phyloP scores from a whole-genome alignment of 2,797 vertebrate species.

The Fratercula arctica region DNA sequence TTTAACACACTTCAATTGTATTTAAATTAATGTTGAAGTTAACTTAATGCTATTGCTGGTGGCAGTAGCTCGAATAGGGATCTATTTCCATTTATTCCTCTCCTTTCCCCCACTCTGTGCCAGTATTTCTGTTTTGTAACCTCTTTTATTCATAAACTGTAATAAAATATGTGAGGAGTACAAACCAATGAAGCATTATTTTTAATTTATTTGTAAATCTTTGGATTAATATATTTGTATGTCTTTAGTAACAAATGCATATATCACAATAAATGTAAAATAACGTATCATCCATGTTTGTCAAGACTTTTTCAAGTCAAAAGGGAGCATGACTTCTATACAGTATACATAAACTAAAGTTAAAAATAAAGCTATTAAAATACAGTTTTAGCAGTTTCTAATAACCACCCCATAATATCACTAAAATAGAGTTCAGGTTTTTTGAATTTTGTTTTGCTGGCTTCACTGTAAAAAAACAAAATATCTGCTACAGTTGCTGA shows the following conservation, averaged over 20 bases:
- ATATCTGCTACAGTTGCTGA: neutral
- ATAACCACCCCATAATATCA: neutral
- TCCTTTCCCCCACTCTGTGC: neutral
- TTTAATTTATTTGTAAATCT: neutral
- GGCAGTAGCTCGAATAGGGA: neutral
- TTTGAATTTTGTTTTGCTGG: neutral
- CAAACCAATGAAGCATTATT: neutral
- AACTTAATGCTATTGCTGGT: slow-evolving; percentile 1
- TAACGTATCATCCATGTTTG: fast-evolving
- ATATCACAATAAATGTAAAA: neutral
- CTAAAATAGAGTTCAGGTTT: neutral
- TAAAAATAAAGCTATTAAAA: neutral
- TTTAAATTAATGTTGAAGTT: neutral
- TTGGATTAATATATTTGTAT: neutral
- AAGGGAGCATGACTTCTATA: neutral
- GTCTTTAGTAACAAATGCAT: neutral
- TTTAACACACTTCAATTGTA: neutral
- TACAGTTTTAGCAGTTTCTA: neutral
- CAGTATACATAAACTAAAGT: neutral
- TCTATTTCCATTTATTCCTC: neutral
- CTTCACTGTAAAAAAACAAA: neutral
- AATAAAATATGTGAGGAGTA: neutral
- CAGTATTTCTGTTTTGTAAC: neutral
- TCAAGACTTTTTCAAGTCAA: neutral
- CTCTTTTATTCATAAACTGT: neutral